phyloP scores from a whole-genome alignment of 1,140 invertebrate species.

The Camponotus pennsylvanicus region DNA sequence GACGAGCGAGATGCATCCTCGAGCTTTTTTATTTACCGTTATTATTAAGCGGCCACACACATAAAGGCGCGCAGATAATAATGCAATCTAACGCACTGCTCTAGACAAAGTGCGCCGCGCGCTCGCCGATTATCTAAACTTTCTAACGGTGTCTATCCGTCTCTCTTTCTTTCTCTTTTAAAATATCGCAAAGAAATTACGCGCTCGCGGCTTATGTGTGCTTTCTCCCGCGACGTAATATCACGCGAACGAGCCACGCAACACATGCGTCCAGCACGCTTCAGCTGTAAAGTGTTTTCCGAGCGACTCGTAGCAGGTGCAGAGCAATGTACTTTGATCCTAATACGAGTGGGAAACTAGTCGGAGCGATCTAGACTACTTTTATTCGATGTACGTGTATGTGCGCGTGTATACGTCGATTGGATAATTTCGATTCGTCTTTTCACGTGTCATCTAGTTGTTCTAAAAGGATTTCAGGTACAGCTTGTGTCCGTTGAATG shows the following conservation, averaged over 20 bases:
- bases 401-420: neutral
- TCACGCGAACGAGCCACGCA: conserved; percentile 41
- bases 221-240: conserved; percentile 59
- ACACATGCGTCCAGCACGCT: conserved; percentile 26
- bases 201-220: conserved; percentile 1
- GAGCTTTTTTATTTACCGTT: conserved; percentile 5
- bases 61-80: conserved; percentile 10
- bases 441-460: conserved; percentile 15
- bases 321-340: neutral
- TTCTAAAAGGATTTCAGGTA: conserved; percentile 46
- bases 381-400: neutral
- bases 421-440: neutral
- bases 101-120: neutral
- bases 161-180: neutral
- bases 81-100: conserved; percentile 15
- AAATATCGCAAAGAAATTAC: conserved; percentile 52
- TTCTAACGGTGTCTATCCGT: conserved; percentile 51
- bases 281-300: conserved; percentile 27
- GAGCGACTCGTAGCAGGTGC: neutral
- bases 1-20: conserved; percentile 8
- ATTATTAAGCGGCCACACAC: neutral
- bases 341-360: neutral
- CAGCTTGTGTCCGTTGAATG: neutral
- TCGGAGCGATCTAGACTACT: neutral
- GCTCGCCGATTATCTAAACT: conserved; percentile 46